phyloP scores from a whole-genome alignment of 2,113 vertebrate species.

The Prionailurus viverrinus region DNA sequence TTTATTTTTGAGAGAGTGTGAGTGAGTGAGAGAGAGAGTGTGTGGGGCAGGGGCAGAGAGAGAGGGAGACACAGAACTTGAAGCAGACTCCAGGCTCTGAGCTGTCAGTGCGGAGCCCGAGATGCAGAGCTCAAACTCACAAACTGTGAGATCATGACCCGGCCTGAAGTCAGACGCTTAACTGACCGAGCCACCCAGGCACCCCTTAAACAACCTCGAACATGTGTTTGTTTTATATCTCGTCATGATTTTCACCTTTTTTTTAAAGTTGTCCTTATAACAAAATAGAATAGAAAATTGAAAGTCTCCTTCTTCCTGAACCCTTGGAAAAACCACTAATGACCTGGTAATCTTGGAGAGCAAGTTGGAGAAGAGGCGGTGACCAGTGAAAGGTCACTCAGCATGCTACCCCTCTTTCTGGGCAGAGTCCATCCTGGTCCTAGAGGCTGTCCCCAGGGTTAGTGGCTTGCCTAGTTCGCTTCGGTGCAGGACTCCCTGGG shows the following conservation, averaged over 20 bases:
- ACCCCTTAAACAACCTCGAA: not conserved
- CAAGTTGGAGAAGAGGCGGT: not conserved
- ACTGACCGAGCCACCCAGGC: too few relatives aligned
- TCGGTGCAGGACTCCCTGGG: not conserved
- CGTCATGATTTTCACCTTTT: not conserved
- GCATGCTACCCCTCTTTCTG: not conserved
- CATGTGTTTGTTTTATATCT: not conserved
- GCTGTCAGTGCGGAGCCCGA: too few relatives aligned
- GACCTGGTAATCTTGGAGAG: not conserved
- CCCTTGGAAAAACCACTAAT: not conserved
- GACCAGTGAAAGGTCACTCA: not conserved
- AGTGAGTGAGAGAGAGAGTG: too few relatives aligned
- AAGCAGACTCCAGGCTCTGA: too few relatives aligned
- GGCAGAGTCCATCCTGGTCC: not conserved
- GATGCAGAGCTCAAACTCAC: too few relatives aligned
- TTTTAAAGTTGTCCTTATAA: not conserved
- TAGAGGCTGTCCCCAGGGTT: not conserved
- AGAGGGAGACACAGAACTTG: too few relatives aligned
- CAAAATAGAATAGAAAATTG: not conserved
- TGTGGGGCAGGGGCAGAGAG: too few relatives aligned
- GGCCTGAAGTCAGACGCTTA: too few relatives aligned
- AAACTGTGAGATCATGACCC: too few relatives aligned
- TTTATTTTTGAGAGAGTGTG: too few relatives aligned
- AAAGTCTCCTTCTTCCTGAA: not conserved
- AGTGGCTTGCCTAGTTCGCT: not conserved